phyloP scores from a whole-genome alignment of 2,113 vertebrate species.

The Geococcyx californianus region DNA sequence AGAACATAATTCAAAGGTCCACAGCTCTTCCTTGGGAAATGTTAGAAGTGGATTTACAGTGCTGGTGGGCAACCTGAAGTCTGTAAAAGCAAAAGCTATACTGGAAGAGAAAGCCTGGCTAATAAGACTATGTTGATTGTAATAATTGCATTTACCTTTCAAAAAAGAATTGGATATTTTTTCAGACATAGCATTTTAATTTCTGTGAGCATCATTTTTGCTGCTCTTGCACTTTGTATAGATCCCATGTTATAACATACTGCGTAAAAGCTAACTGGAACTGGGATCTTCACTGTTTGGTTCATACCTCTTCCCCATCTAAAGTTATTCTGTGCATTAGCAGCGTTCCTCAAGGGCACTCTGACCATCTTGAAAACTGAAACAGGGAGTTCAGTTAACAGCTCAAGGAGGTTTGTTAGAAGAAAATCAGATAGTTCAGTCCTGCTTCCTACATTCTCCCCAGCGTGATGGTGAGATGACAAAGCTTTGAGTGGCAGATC shows the following conservation, averaged over 20 bases:
- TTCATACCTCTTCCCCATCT: neutral
- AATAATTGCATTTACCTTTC: neutral
- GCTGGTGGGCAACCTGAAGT: constrained; percentile 1
- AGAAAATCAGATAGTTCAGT: neutral
- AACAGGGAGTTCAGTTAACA: constrained; percentile 3
- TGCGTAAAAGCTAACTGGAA: neutral
- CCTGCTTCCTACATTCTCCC: neutral
- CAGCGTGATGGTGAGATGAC: neutral
- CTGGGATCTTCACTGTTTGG: neutral
- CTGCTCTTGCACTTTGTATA: neutral
- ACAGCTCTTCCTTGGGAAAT: neutral
- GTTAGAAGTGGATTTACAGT: constrained; percentile 55
- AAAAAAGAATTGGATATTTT: neutral
- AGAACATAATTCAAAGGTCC: constrained; percentile 51
- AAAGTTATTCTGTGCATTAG: neutral
- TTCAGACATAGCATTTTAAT: neutral
- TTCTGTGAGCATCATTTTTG: neutral
- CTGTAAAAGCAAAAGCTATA: neutral
- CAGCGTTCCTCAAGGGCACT: constrained; percentile 15
- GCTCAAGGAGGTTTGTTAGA: constrained; percentile 14
- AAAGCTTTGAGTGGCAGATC: neutral
- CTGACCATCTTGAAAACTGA: neutral
- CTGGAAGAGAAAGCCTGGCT: neutral
- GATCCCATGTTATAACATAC: neutral
- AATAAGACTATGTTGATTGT: neutral